A percentile compares a stretch with the other conserved stretches of the same genome.
Conservation (phyloP, 2,113 vertebrate genomes). For the Hucho hucho region DNA sequence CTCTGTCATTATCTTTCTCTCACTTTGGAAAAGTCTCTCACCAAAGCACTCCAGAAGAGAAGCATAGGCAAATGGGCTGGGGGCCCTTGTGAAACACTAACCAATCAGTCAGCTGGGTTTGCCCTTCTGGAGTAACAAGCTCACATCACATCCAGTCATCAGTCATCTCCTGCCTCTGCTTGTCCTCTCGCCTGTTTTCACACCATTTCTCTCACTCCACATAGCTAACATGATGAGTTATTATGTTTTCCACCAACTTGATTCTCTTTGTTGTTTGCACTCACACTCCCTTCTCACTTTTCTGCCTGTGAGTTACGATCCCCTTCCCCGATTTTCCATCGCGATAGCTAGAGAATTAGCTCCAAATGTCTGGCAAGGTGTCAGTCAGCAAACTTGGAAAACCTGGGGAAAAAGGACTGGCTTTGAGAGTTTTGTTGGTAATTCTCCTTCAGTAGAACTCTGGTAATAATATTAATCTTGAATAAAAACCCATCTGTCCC, state of each 20-base stretch:
- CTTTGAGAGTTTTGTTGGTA: constrained; percentile 1
- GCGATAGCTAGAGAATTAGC: constrained; percentile 73
- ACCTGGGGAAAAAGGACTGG: constrained; percentile 7
- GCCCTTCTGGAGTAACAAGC: constrained; percentile 67
- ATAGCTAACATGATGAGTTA: constrained; percentile 61
- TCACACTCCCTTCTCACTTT: constrained; percentile 1
- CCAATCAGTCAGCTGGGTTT: constrained; percentile 69
- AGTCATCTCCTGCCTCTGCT: constrained; percentile 62
- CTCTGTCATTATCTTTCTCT: constrained; percentile 28
- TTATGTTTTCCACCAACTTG: constrained; percentile 62
- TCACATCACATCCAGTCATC: constrained; percentile 54
- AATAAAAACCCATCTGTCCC: constrained; percentile 32
- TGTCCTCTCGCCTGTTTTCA: constrained; percentile 68
- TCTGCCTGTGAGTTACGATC: constrained; percentile 68
- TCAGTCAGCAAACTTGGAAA: constrained; percentile 21
- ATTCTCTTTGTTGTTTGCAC: constrained; percentile 63
- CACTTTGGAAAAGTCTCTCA: constrained; percentile 10
- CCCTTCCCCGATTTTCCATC: constrained; percentile 64
- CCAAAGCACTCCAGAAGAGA: constrained; percentile 26
- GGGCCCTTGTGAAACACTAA: constrained; percentile 45
- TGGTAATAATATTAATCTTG: constrained; percentile 38
- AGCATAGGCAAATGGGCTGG: constrained; percentile 49
- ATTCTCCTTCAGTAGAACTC: constrained; percentile 32
- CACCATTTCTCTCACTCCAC: constrained; percentile 56
- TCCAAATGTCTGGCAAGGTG: constrained; percentile 71